Conservation (phyloP, 2,113 vertebrate species). For the Osmerus mordax region DNA sequence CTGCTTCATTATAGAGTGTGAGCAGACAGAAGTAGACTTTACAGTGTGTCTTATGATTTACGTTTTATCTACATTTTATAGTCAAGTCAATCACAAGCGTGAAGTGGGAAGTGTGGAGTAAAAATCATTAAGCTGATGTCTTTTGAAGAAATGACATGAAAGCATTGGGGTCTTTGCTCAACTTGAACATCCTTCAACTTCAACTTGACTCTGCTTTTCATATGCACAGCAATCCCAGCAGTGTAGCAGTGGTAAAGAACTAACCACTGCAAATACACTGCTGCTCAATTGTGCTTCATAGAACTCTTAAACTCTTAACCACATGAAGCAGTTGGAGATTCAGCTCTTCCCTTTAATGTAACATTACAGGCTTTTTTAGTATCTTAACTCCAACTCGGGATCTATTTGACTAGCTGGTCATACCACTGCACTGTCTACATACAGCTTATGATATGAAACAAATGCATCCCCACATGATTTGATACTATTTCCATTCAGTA, state of each 20-base stretch:
- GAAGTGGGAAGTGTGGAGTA: constrained; percentile 65
- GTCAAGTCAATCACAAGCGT: constrained; percentile 74
- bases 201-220: constrained; percentile 17
- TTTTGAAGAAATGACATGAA: constrained; percentile 39
- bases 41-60: constrained; percentile 75
- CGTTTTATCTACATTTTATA: constrained; percentile 74
- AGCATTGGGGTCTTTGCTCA: not conserved
- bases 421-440: constrained; percentile 59
- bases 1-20: constrained; percentile 77
- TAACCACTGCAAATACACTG: constrained; percentile 40
- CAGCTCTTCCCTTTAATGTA: constrained; percentile 61
- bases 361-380: constrained; percentile 67
- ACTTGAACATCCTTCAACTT: not conserved
- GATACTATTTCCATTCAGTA: too few species aligned
- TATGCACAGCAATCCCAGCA: constrained; percentile 31
- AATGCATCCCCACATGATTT: constrained; percentile 37
- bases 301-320: constrained; percentile 62
- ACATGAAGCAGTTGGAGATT: constrained; percentile 59
- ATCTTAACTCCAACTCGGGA: constrained; percentile 56
- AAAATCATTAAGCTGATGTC: constrained; percentile 68
- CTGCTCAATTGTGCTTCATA: constrained; percentile 41
- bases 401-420: constrained; percentile 40
- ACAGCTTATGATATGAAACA: constrained; percentile 67
- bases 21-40: constrained; percentile 73
- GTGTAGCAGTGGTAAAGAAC: constrained; percentile 56